Evolutionary conservation across 2,113 vertebrate species (phyloP).

Genomic region (Campylomormyrus tamandua): DNA sequence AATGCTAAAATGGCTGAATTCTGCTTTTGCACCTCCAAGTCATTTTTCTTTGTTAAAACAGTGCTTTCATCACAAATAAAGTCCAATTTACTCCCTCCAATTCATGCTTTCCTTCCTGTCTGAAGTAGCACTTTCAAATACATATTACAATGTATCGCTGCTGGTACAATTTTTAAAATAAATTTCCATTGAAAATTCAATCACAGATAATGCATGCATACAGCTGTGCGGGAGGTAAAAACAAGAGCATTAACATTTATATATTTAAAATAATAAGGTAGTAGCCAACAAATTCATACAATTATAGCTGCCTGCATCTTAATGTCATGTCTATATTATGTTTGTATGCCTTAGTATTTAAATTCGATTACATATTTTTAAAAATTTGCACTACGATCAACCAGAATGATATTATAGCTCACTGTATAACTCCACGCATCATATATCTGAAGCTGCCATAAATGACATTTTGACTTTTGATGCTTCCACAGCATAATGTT

Average conservation of each 20-base stretch:
- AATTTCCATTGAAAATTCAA: background rate
- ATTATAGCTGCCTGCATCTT: background rate
- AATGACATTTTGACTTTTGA: background rate
- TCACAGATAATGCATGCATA: background rate
- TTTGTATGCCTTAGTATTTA: background rate
- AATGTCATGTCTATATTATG: background rate
- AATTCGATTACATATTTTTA: background rate
- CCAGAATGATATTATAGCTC: background rate
- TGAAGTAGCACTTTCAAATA: background rate
- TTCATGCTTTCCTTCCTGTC: background rate
- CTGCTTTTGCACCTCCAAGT: background rate
- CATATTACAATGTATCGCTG: background rate
- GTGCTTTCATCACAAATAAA: background rate
- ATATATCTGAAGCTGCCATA: background rate
- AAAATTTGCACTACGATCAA: background rate
- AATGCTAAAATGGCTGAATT: background rate
- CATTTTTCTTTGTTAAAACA: background rate
- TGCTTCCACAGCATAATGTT: background rate
- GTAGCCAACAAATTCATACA: background rate
- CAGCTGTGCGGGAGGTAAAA: background rate
- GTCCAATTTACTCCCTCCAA: background rate
- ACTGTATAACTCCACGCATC: background rate
- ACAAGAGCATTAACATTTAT: background rate
- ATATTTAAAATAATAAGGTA: background rate
- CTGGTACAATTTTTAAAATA: background rate